Base-by-base conservation (phyloP, 2,888 invertebrate genomes). In the Ormyrus rosae region DNA sequence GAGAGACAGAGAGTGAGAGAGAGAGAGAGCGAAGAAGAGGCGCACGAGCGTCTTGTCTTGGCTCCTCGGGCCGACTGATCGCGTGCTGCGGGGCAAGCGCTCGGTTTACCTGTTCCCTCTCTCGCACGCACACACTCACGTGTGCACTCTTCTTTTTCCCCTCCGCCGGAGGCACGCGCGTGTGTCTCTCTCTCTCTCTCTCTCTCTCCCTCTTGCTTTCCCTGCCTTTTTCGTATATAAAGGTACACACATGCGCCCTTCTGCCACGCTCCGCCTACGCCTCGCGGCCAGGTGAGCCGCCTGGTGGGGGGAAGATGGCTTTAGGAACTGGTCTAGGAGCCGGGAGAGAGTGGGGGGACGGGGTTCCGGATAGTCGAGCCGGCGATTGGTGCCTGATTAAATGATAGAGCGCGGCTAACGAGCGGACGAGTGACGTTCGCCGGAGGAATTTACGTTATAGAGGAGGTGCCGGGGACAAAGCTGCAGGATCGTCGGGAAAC, bases 1-100 rank as follows among this genome's bases (percentile, higher is more conserved):
- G n/a, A 53, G 45, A 0, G 19, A 19, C 9, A 10, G 61, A 6
- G 50, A 10, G 53, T 5, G 11, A 9, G 63, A 55, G 45, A 34
- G 68, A 3, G 8, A 34, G 56, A 67, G 53, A 68, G 45, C n/a
- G 70, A 68, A 11, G 46, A 13, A 34, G 61, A 60, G 34, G 19
- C n/a, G 48, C 34, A 19, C 11, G 67, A 48, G 69, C 72, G 79
- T 72, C 50, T 74, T 73, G 78, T 67, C 58, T 68, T 50, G 56
- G 73, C 74, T 81, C 78, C 72, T 74, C 78, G 61, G 78, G 60
- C 78, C 78, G 78, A 81, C 81, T 81, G 81, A 78, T 78, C 77
- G 77, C 61, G 55, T 48, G 71, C 48, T 56, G 63, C 63, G 60
- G 53, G 53, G 7, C 51, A 55, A 64, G 58, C 70, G 74, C 13